A percentile compares a stretch with the other conserved stretches of the same genome.
Conservation (phyloP, 2,888 invertebrate species). For the Odontocerum albicorne region DNA sequence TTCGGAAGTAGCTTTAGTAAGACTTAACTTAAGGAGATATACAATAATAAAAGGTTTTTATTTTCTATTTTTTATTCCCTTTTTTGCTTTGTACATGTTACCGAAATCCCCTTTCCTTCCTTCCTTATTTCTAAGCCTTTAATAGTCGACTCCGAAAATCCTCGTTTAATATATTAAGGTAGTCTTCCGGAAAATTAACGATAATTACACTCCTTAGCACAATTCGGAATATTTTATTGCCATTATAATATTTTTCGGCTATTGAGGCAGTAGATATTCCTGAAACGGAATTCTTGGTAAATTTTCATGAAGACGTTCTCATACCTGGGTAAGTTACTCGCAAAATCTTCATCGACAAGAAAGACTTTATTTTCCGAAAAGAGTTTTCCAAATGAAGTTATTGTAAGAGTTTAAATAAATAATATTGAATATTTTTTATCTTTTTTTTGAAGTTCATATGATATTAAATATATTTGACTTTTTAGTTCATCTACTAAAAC, state of each 20-base stretch:
- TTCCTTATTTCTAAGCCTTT: neutral
- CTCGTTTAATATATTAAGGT: neutral
- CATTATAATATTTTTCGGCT: constrained; percentile 15
- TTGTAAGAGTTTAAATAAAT: too few relatives aligned
- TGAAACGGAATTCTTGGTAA: constrained; percentile 5
- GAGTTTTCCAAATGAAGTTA: too few relatives aligned
- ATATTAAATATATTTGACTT: too few relatives aligned
- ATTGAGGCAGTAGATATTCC: constrained; percentile 13
- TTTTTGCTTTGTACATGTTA: neutral
- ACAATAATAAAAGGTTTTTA: too few relatives aligned
- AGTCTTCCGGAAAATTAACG: constrained; percentile 9
- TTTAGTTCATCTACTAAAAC: too few relatives aligned
- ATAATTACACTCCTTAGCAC: constrained; percentile 13
- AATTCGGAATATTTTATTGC: constrained; percentile 18
- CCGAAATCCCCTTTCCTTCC: neutral
- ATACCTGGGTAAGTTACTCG: neutral
- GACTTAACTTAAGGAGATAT: too few relatives aligned
- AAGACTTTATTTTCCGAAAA: too few relatives aligned
- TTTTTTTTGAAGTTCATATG: too few relatives aligned
- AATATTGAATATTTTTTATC: too few relatives aligned
- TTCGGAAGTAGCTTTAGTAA: too few relatives aligned
- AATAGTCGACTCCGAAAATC: neutral
- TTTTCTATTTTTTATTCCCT: neutral
- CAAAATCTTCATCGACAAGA: too few relatives aligned
- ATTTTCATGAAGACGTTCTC: too few relatives aligned